Conservation (phyloP, 2,113 vertebrate species). For the Boulengeromyrus knoepffleri region DNA sequence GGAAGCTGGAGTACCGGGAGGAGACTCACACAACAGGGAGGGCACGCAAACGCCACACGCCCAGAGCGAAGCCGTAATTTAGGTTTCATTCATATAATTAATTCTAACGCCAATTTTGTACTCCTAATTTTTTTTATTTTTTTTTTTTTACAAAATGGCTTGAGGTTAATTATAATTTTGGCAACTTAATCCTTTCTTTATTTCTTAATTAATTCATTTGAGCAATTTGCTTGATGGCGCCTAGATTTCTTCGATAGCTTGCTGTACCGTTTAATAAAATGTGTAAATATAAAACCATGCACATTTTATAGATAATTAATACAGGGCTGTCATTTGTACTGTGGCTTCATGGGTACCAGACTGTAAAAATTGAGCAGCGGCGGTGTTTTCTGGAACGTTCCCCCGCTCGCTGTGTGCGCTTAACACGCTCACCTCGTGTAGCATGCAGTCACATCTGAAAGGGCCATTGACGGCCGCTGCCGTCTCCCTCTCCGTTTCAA, state of each 20-base stretch:
- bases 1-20: not conserved
- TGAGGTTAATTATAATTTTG: not conserved
- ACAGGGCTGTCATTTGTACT: slow-evolving; percentile 43
- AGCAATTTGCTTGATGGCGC: not conserved
- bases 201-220: slow-evolving; percentile 1
- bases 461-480: not conserved
- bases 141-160: not conserved
- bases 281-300: slow-evolving; percentile 47
- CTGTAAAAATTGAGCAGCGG: slow-evolving; percentile 59
- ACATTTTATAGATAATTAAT: slow-evolving; percentile 60
- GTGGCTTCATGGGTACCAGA: slow-evolving; percentile 43
- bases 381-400: slow-evolving; percentile 37
- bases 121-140: not conserved
- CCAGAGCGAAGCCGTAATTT: not conserved
- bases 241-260: not conserved
- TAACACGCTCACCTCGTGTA: slow-evolving; percentile 34
- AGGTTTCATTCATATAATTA: slow-evolving; percentile 2
- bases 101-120: slow-evolving; percentile 4
- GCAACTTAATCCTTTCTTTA: not conserved
- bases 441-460: slow-evolving; percentile 1
- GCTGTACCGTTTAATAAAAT: not conserved
- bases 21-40: not conserved
- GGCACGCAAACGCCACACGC: not conserved
- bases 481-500: not conserved
- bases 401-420: slow-evolving; percentile 46